These are phyloP conservation scores for Trachelus iudaicus DNA, from an alignment of 2,888 invertebrate genomes.

Conservation along the genomic window DNA sequence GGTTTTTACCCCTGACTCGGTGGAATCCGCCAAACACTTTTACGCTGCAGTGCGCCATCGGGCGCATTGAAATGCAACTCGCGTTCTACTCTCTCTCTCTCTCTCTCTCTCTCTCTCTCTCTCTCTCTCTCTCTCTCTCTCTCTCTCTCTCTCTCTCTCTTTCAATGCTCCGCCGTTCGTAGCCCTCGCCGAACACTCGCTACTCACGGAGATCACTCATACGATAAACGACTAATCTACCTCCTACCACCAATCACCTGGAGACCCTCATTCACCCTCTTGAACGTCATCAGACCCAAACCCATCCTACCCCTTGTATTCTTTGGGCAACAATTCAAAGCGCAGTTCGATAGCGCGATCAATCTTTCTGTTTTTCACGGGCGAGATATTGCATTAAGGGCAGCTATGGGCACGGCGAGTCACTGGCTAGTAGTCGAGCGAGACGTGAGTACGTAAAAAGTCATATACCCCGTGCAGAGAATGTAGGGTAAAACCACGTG, in stretches of 20 bases:
- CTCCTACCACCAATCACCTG: slow-evolving; percentile 18
- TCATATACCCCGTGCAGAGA: too few relatives aligned
- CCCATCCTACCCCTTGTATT: too few relatives aligned
- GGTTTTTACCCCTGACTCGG: slow-evolving; percentile 49
- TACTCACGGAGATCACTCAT: slow-evolving; percentile 30
- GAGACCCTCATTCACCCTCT: too few relatives aligned
- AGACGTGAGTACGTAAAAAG: too few relatives aligned
- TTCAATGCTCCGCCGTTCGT: slow-evolving; percentile 21
- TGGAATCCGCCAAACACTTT: slow-evolving; percentile 60
- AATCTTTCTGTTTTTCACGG: slow-evolving; percentile 38
- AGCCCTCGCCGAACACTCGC: slow-evolving; percentile 3
- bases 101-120: slow-evolving; percentile 19
- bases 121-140: background rate
- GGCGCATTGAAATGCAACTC: slow-evolving; percentile 59
- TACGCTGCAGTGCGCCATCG: slow-evolving; percentile 43
- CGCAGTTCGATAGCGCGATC: slow-evolving; percentile 30
- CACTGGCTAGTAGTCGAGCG: too few relatives aligned
- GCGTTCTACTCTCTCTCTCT: slow-evolving; percentile 43
- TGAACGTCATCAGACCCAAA: too few relatives aligned
- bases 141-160: slow-evolving; percentile 25
- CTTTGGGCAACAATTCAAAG: too few relatives aligned
- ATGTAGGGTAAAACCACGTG: too few relatives aligned
- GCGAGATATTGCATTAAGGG: slow-evolving; percentile 5
- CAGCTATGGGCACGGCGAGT: background rate
- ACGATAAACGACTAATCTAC: slow-evolving; percentile 51